phyloP scores from a whole-genome alignment of 2,113 vertebrate genomes.

The Arenaria interpres region DNA sequence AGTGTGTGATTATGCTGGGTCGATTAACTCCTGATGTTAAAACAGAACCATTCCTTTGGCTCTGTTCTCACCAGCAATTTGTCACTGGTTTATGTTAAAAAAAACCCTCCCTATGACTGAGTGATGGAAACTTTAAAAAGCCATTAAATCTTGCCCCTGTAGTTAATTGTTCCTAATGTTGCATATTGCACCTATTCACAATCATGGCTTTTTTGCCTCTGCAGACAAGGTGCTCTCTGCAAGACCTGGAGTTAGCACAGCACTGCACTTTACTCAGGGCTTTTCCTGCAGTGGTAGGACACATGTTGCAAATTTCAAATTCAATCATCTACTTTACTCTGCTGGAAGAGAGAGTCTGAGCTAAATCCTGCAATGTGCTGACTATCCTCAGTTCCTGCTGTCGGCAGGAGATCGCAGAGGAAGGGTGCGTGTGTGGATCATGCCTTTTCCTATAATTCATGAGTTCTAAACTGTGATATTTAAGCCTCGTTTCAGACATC shows the following conservation, averaged over 20 bases:
- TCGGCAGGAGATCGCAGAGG: background rate
- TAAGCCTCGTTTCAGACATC: conserved; percentile 1
- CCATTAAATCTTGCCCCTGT: conserved; percentile 46
- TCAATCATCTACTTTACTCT: background rate
- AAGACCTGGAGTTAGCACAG: background rate
- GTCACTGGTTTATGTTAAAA: conserved; percentile 53
- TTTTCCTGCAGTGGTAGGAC: background rate
- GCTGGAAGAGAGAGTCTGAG: background rate
- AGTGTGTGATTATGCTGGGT: conserved; percentile 54
- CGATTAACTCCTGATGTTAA: conserved; percentile 61
- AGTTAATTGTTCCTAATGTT: conserved; percentile 24
- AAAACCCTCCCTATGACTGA: conserved; percentile 14
- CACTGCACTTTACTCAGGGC: background rate
- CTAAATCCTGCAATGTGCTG: conserved; percentile 13
- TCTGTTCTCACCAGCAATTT: conserved; percentile 42
- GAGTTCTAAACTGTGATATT: background rate
- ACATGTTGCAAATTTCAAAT: background rate
- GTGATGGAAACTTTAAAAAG: conserved; percentile 45
- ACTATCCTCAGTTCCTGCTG: background rate
- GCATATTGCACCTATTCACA: conserved; percentile 28
- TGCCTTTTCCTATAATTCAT: conserved; percentile 2
- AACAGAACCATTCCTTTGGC: conserved; percentile 32
- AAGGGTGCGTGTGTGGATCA: background rate
- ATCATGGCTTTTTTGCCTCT: background rate
- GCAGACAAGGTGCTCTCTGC: background rate